phyloP scores from a whole-genome alignment of 2,888 invertebrate genomes.

The Sycophila texana region DNA sequence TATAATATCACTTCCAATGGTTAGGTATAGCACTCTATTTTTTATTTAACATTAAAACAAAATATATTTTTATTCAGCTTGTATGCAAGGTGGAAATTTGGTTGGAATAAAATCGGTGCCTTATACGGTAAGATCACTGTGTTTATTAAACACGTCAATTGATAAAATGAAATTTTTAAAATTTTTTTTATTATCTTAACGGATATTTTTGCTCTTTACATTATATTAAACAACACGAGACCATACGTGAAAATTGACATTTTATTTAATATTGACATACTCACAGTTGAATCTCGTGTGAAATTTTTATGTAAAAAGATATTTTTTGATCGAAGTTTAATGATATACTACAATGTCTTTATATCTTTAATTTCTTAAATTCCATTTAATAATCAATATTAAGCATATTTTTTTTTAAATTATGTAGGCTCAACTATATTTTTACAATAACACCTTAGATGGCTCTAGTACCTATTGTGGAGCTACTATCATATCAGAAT shows the following conservation, averaged over 20 bases:
- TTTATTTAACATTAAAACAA: not conserved
- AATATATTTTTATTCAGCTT: constrained; percentile 10
- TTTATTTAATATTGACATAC: not conserved
- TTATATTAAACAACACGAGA: too few relatives aligned
- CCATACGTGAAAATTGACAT: too few relatives aligned
- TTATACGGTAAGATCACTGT: constrained; percentile 25
- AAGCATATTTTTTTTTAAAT: too few relatives aligned
- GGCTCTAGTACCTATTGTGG: constrained; percentile 16
- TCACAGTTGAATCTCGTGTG: too few relatives aligned
- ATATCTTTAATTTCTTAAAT: too few relatives aligned
- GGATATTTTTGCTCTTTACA: too few relatives aligned
- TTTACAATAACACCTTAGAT: not conserved
- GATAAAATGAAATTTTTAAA: too few relatives aligned
- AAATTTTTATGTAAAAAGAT: not conserved
- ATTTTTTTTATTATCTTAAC: too few relatives aligned
- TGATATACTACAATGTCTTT: not conserved
- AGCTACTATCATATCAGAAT: constrained; percentile 32
- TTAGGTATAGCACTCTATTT: not conserved
- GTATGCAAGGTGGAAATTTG: constrained; percentile 15
- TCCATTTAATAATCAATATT: too few relatives aligned
- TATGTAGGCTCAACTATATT: constrained; percentile 26
- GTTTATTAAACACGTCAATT: not conserved
- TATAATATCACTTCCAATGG: not conserved
- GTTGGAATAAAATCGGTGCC: constrained; percentile 12
- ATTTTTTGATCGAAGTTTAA: not conserved